Evolutionary conservation across 2,888 invertebrate genomes (phyloP).

Genomic region (Diaphora mendica): DNA sequence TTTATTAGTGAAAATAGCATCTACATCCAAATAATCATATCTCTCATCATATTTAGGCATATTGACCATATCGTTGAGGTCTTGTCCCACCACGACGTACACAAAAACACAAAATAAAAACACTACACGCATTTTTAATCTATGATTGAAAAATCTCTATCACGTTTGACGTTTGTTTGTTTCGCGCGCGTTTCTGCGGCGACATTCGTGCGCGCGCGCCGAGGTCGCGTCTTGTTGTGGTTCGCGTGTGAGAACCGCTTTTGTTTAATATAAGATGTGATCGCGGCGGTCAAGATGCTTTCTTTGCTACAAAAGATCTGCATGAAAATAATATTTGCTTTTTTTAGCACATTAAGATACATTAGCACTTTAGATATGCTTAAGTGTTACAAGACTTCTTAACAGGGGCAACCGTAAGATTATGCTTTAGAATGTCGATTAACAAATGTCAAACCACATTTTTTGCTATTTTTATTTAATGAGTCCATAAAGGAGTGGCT

Average conservation of each 20-base stretch:
- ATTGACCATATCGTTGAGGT: slow-evolving; percentile 65
- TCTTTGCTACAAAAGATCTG: slow-evolving; percentile 47
- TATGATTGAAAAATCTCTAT: slow-evolving; percentile 23
- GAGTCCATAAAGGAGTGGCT: neutral
- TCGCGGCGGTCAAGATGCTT: slow-evolving; percentile 42
- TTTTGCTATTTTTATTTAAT: neutral
- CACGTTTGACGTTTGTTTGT: slow-evolving; percentile 16
- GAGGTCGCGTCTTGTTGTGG: slow-evolving; percentile 57
- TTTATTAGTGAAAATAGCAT: slow-evolving; percentile 89
- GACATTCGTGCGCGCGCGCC: slow-evolving; percentile 63
- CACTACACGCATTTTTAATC: slow-evolving; percentile 70
- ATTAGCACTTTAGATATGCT: neutral
- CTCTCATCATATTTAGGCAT: slow-evolving; percentile 84
- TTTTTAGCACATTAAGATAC: slow-evolving; percentile 2
- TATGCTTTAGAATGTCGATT: neutral
- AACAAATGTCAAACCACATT: neutral
- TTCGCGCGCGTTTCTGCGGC: slow-evolving; percentile 48
- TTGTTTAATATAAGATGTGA: slow-evolving; percentile 47
- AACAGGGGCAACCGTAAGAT: neutral
- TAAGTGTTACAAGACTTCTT: neutral
- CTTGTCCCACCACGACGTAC: slow-evolving; percentile 67
- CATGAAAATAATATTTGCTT: slow-evolving; percentile 30
- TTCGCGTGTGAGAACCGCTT: slow-evolving; percentile 48
- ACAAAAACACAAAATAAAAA: slow-evolving; percentile 67
- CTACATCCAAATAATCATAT: slow-evolving; percentile 90